Evolutionary conservation across 2,888 invertebrate genomes (phyloP).

Genomic region (Stenoptilia bipunctidactyla): DNA sequence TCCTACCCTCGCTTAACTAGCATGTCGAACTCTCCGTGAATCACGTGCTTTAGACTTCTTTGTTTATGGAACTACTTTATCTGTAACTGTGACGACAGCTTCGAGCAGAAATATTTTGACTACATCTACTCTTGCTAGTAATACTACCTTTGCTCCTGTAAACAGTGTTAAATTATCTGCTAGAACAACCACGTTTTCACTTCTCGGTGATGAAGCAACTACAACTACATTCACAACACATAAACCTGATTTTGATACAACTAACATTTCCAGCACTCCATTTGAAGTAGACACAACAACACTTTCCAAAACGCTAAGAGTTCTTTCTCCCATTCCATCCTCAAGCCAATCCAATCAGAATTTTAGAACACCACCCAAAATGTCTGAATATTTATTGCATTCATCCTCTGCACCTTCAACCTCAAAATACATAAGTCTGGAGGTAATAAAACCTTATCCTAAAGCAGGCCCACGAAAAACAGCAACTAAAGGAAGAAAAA

Average conservation of each 20-base stretch:
- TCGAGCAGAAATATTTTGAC: constrained; percentile 16
- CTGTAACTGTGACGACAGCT: constrained; percentile 17
- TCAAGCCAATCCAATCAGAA: too few species aligned
- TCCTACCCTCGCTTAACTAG: constrained; percentile 2
- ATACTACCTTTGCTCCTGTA: background rate
- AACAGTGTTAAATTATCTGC: too few species aligned
- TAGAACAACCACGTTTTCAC: too few species aligned
- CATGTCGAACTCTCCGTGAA: background rate
- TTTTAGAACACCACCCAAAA: too few species aligned
- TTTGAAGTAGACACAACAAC: too few species aligned
- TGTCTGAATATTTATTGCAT: background rate
- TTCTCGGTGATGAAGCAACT: too few species aligned
- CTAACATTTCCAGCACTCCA: too few species aligned
- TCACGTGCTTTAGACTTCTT: constrained; percentile 2
- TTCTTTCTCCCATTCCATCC: too few species aligned
- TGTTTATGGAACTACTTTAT: constrained; percentile 9
- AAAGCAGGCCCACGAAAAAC: constrained; percentile 18
- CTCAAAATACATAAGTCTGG: constrained; percentile 13
- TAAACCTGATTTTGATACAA: too few species aligned
- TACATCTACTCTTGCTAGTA: constrained; percentile 4
- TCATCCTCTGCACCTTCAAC: constrained; percentile 1
- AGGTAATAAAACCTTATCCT: constrained; percentile 15
- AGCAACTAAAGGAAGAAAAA: constrained; percentile 14
- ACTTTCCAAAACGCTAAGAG: too few species aligned
- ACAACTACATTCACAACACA: too few species aligned